These are phyloP conservation scores for Chrysotoxum bicinctum DNA, from an alignment of 2,888 invertebrate genomes.

Conservation along the genomic window DNA sequence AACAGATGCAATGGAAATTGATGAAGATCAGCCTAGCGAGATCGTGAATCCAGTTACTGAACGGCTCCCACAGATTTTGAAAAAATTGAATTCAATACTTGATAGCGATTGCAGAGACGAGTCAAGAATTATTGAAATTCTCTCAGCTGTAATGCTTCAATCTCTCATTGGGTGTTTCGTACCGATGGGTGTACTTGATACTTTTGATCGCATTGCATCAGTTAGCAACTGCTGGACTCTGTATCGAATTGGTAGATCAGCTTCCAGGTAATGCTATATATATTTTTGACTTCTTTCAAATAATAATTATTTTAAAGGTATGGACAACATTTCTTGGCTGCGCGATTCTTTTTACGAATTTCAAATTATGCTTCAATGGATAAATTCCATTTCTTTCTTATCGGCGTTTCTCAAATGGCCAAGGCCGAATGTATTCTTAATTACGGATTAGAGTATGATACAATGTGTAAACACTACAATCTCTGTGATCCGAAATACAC, in stretches of 20 bases:
- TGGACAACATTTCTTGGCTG: constrained; percentile 89
- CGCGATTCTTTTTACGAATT: constrained; percentile 85
- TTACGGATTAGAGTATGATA: constrained; percentile 82
- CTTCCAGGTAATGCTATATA: constrained; percentile 84
- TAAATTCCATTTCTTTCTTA: constrained; percentile 93
- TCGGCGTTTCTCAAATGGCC: constrained; percentile 89
- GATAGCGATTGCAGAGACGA: constrained; percentile 77
- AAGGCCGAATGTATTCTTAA: constrained; percentile 87
- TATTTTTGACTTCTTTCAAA: background rate
- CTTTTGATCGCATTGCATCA: constrained; percentile 84
- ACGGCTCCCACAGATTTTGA: constrained; percentile 78
- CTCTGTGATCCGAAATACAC: constrained; percentile 77
- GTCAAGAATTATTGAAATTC: constrained; percentile 86
- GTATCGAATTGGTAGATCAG: constrained; percentile 93
- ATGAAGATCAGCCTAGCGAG: constrained; percentile 66
- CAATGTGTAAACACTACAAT: constrained; percentile 79
- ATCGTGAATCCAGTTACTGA: constrained; percentile 74
- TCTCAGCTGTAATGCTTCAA: constrained; percentile 92
- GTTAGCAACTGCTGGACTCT: constrained; percentile 90
- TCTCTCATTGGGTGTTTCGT: constrained; percentile 88
- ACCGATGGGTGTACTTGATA: constrained; percentile 84
- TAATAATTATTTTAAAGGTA: constrained; percentile 82
- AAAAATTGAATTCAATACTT: constrained; percentile 78
- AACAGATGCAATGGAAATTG: constrained; percentile 76
- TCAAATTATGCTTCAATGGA: constrained; percentile 91